These are phyloP conservation scores for Cynoglossus semilaevis DNA, from an alignment of 2,113 vertebrate species.

Conservation along the genomic window DNA sequence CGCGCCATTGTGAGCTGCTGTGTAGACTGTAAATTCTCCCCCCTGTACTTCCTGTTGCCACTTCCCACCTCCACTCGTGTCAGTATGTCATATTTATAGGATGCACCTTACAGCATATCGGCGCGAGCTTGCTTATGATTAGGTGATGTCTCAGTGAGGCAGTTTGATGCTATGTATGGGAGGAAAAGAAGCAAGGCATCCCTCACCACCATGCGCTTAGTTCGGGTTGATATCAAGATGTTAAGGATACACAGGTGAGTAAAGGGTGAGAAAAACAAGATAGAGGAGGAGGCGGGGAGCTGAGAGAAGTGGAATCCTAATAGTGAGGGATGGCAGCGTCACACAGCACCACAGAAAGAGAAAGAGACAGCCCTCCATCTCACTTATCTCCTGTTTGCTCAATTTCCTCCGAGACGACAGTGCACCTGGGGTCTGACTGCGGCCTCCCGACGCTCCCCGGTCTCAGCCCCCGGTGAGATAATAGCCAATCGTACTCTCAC, in stretches of 20 bases:
- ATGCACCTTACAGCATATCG: constrained; percentile 18
- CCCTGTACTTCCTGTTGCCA: constrained; percentile 22
- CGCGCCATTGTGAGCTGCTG: constrained; percentile 45
- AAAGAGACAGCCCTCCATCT: constrained; percentile 74
- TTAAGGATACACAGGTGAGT: constrained; percentile 23
- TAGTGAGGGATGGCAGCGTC: constrained; percentile 62
- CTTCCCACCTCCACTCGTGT: constrained; percentile 28
- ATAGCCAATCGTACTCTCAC: constrained; percentile 66
- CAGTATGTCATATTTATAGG: constrained; percentile 42
- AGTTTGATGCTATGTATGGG: constrained; percentile 27
- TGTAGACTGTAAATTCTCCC: constrained; percentile 41
- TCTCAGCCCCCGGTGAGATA: constrained; percentile 46
- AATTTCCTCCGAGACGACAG: constrained; percentile 70
- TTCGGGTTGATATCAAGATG: constrained; percentile 25
- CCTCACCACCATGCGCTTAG: constrained; percentile 27
- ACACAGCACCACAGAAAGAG: constrained; percentile 52
- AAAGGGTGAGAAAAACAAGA: not conserved
- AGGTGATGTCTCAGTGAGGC: constrained; percentile 25
- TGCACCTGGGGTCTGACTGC: constrained; percentile 72
- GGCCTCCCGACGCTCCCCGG: constrained; percentile 44
- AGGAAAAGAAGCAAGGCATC: constrained; percentile 8
- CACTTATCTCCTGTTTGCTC: constrained; percentile 77
- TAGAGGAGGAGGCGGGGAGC: constrained; percentile 16
- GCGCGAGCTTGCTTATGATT: constrained; percentile 39
- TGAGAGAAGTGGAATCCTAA: constrained; percentile 53